Evolutionary conservation across 2,113 vertebrate genomes (phyloP).

Genomic region (Scolopax mira): DNA sequence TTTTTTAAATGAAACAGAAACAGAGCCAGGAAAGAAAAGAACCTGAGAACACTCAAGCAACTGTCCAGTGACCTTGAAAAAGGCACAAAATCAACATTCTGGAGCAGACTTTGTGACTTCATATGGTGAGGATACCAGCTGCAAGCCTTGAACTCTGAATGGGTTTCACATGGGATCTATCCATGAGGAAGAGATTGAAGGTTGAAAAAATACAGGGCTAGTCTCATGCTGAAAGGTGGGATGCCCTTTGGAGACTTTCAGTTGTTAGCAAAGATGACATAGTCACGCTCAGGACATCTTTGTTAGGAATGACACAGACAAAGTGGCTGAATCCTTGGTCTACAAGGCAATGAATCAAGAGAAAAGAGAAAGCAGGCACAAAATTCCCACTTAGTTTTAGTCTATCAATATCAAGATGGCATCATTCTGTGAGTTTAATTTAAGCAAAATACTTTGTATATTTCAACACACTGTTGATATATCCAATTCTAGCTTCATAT

Average conservation of each 20-base stretch:
- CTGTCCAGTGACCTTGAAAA: neutral
- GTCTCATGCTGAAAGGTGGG: neutral
- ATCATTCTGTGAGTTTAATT: neutral
- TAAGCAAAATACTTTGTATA: neutral
- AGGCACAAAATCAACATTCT: neutral
- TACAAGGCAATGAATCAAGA: neutral
- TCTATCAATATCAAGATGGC: neutral
- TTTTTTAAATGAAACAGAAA: neutral
- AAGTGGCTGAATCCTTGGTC: neutral
- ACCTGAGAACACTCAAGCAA: neutral
- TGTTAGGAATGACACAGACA: neutral
- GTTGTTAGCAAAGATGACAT: neutral
- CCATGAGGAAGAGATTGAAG: neutral
- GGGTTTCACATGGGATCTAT: neutral
- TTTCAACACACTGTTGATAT: neutral
- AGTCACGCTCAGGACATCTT: neutral
- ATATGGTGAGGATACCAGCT: neutral
- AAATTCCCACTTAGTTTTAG: neutral
- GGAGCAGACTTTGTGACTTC: neutral
- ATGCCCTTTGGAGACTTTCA: neutral
- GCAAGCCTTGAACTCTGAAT: neutral
- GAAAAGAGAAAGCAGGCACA: neutral
- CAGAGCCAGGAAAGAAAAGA: neutral
- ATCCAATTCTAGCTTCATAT: neutral
- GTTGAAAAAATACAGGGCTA: neutral